Base-by-base conservation (phyloP, 2,797 vertebrate species). In the Aplochiton taeniatus region DNA sequence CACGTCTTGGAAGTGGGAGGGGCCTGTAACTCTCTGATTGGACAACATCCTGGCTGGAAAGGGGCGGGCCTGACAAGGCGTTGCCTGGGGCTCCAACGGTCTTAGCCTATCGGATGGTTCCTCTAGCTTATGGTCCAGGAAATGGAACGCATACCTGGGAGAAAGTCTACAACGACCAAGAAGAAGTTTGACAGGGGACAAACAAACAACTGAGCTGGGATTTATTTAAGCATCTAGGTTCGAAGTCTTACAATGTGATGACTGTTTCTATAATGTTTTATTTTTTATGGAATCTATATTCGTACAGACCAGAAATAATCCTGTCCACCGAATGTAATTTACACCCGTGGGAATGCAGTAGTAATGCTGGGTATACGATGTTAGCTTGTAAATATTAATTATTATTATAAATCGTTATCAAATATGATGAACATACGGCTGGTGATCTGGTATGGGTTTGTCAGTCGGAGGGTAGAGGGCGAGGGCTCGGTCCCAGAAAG, bases 1-100 rank as follows among this genome's bases (percentile, higher is more conserved):
- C 11, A 98, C 96, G 0, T 98, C 97, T 89, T 99, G 97, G 76
- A 96, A 99, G 71, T 99, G 96, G 0, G 79, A 83, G 0, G 52
- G 56, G 4, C 93, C 86, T 0, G 96, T 98, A 13, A 98, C 85
- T 58, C 95, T 90, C 58, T 58, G 83, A 54, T 95, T 99, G 78
- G 82, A 88, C 63, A 95, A 41, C 75, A 99, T 0, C 11, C 7
- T 86, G 8, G 95, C 94, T 47, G 73, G 18, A n/a, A 97, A 97
- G 0, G 95, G 94, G 4, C 63, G 78, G 0, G 69, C 65, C 52
- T 92, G 86, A 0, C 91, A 93, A 5, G 91, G 87, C 11, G 68
- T 58, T 0, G 52, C 18, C 5, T 55, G 65, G 3, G 67, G 77
- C 0, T 61, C 20, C 20, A 51, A 20, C 58, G 49, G 74, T 57